Percentiles rank a stretch among this genome's conserved stretches.
Conservation (phyloP, 2,888 invertebrate genomes). For the Tribolium freemani region DNA sequence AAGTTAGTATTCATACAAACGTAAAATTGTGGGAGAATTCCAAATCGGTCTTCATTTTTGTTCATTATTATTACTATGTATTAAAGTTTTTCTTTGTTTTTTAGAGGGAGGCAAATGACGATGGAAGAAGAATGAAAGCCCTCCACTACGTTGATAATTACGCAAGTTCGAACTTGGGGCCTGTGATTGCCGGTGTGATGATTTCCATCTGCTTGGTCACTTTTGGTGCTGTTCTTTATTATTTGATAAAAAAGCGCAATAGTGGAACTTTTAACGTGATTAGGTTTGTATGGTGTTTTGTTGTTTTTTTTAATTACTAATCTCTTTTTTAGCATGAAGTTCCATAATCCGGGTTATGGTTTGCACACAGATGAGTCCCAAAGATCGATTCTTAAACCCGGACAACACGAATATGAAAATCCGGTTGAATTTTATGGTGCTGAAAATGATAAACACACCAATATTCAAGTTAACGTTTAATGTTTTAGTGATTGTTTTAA, state of each 20-base stretch:
- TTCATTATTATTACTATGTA: too few species aligned
- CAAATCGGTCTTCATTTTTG: too few species aligned
- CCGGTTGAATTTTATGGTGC: conserved; percentile 46
- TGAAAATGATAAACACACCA: not conserved
- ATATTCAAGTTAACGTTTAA: conserved; percentile 13
- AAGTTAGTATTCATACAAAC: too few species aligned
- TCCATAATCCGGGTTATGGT: conserved; percentile 62
- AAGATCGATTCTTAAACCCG: conserved; percentile 57
- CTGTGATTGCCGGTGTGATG: conserved; percentile 20
- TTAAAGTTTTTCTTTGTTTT: conserved; percentile 9
- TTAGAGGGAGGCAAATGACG: conserved; percentile 6
- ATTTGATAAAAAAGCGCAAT: not conserved
- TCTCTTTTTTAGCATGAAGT: conserved; percentile 57
- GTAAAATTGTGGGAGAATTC: too few species aligned
- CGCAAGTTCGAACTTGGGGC: not conserved
- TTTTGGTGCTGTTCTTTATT: conserved; percentile 3
- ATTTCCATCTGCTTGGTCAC: conserved; percentile 20
- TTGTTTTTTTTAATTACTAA: not conserved
- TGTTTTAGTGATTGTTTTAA: conserved; percentile 1
- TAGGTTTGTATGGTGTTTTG: conserved; percentile 4
- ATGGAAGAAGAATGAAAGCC: not conserved
- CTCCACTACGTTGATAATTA: conserved; percentile 1
- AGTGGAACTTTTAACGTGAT: conserved; percentile 18
- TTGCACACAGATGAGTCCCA: conserved; percentile 50
- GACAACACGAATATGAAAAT: conserved; percentile 63